A percentile compares a stretch with the other conserved stretches of the same genome.
Conservation (phyloP, 2,797 vertebrate genomes). For the Lutjanus campechanus region DNA sequence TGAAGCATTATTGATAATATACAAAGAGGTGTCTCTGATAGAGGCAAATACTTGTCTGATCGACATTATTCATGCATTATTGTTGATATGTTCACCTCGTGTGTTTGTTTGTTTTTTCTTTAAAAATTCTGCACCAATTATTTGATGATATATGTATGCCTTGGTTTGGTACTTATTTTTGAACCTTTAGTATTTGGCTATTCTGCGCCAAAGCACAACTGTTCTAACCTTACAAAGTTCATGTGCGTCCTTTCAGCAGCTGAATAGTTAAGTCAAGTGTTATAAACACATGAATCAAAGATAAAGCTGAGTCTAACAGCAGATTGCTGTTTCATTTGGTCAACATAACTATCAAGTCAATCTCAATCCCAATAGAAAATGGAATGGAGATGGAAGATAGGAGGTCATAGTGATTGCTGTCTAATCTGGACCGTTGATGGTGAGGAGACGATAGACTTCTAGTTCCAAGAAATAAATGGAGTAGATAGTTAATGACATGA, state of each 20-base stretch:
- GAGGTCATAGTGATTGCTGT: neutral
- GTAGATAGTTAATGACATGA: conserved; percentile 34
- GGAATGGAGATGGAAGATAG: neutral
- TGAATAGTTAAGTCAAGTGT: no score
- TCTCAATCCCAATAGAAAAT: neutral
- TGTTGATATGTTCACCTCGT: no score
- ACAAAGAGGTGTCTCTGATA: no score
- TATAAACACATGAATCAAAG: no score
- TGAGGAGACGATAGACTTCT: neutral
- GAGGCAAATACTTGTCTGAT: no score
- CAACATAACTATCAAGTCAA: neutral
- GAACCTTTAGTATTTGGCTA: no score
- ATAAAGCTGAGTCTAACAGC: neutral
- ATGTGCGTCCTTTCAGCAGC: neutral
- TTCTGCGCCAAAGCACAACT: neutral
- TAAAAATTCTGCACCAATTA: no score
- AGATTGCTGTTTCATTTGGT: neutral
- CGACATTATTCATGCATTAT: no score
- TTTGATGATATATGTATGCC: neutral
- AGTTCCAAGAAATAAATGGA: neutral
- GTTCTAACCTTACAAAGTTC: neutral
- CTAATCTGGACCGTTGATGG: conserved; percentile 2
- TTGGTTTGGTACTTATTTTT: neutral
- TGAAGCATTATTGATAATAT: no score
- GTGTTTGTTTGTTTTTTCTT: no score